Evolutionary conservation across 2,888 invertebrate genomes (phyloP).

Genomic region (Clanis bilineata): DNA sequence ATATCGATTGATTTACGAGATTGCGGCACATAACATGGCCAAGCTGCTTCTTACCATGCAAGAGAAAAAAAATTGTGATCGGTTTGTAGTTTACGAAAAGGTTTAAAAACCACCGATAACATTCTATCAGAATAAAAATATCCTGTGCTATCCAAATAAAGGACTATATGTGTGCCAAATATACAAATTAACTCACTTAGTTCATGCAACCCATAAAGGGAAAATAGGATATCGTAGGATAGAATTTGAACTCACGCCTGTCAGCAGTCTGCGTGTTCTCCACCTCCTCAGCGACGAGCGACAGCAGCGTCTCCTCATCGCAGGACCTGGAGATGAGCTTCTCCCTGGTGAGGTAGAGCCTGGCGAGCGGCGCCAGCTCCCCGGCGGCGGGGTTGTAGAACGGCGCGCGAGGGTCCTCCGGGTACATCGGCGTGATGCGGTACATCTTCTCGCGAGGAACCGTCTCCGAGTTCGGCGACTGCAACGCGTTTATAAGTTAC

Average conservation of each 20-base stretch:
- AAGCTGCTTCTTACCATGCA: no score
- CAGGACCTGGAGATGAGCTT: slow-evolving; percentile 88
- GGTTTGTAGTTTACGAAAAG: no score
- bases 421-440: slow-evolving; percentile 94
- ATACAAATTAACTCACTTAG: no score
- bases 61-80: no score
- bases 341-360: slow-evolving; percentile 88
- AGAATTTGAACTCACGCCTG: slow-evolving; percentile 82
- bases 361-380: slow-evolving; percentile 92
- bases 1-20: no score
- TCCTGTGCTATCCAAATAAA: no score
- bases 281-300: slow-evolving; percentile 82
- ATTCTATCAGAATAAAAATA: no score
- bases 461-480: slow-evolving; percentile 91
- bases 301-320: slow-evolving; percentile 83
- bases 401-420: slow-evolving; percentile 95
- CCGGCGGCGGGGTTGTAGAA: slow-evolving; percentile 89
- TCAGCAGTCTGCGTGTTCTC: slow-evolving; percentile 86
- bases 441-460: slow-evolving; percentile 92
- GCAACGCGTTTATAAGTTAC: slow-evolving; percentile 20
- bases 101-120: no score
- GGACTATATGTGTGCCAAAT: no score
- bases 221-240: neutral
- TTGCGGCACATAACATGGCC: no score
- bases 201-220: no score